These are phyloP conservation scores for Amazona vittata DNA, from an alignment of 2,113 vertebrate genomes.

Conservation along the genomic window DNA sequence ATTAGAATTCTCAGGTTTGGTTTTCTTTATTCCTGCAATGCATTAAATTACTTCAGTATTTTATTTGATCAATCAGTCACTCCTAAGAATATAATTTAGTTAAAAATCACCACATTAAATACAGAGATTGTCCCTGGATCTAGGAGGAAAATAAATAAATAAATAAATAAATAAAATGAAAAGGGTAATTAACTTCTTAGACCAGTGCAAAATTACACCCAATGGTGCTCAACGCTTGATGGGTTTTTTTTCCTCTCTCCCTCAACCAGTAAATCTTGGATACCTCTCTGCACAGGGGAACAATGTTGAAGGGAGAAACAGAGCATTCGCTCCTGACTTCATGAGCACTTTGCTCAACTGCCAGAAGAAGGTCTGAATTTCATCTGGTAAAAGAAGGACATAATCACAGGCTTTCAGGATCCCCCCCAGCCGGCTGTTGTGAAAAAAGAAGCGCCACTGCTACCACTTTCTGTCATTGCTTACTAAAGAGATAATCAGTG, in stretches of 20 bases:
- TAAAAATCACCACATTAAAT: background rate
- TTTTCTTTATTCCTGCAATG: background rate
- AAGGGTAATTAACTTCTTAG: background rate
- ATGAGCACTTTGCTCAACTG: rapidly evolving
- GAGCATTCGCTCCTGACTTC: background rate
- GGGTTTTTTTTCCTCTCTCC: background rate
- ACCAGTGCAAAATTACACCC: background rate
- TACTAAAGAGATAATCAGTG: background rate
- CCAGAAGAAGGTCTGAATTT: background rate
- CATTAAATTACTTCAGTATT: background rate
- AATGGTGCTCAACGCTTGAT: background rate
- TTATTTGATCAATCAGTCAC: background rate
- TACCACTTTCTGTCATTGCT: background rate
- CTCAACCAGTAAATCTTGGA: background rate
- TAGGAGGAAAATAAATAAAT: background rate
- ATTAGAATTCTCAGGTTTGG: background rate
- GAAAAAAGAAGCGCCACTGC: background rate
- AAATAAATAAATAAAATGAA: background rate
- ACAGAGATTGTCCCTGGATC: background rate
- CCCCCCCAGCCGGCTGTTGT: background rate
- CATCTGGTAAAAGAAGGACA: background rate
- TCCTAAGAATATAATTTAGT: background rate
- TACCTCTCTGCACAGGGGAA: background rate
- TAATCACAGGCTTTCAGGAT: background rate
- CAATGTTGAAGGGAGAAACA: background rate